These are phyloP conservation scores for Passerina amoena DNA, from an alignment of 2,113 vertebrate species.

Conservation along the genomic window DNA sequence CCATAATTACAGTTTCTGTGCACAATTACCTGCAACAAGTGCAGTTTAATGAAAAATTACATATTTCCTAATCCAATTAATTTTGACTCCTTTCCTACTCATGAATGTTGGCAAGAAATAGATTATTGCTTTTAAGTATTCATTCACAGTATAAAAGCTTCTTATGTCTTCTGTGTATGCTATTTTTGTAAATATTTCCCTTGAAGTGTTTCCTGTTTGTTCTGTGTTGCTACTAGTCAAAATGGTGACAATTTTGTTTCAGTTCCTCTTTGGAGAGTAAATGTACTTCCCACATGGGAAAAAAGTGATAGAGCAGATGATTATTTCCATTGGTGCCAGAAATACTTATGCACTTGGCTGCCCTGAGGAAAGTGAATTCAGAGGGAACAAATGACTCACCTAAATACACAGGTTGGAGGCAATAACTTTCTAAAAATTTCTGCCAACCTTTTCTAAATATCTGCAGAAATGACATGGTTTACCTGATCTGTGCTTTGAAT, in stretches of 20 bases:
- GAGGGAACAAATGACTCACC: not conserved
- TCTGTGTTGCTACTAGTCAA: not conserved
- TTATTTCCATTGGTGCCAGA: not conserved
- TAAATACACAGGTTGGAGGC: not conserved
- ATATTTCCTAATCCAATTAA: not conserved
- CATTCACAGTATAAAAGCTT: not conserved
- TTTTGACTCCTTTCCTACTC: not conserved
- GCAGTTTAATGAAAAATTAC: not conserved
- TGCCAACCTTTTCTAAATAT: not conserved
- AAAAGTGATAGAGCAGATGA: not conserved
- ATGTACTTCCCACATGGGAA: not conserved
- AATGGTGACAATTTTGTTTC: slow-evolving; percentile 12
- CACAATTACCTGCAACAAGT: not conserved
- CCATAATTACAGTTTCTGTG: not conserved
- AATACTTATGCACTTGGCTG: not conserved
- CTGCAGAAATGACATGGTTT: not conserved
- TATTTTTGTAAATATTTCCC: slow-evolving; percentile 19
- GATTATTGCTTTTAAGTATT: not conserved
- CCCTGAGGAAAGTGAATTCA: not conserved
- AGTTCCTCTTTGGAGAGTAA: not conserved
- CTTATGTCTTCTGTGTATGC: not conserved
- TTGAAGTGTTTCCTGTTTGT: slow-evolving; percentile 36
- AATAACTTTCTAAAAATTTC: not conserved
- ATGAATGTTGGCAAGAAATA: not conserved
- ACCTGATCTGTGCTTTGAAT: not conserved